Evolutionary conservation across 2,113 vertebrate species (phyloP), one percentile per base, ranked within the genome.

Genomic region (Cichladusa arquata): DNA sequence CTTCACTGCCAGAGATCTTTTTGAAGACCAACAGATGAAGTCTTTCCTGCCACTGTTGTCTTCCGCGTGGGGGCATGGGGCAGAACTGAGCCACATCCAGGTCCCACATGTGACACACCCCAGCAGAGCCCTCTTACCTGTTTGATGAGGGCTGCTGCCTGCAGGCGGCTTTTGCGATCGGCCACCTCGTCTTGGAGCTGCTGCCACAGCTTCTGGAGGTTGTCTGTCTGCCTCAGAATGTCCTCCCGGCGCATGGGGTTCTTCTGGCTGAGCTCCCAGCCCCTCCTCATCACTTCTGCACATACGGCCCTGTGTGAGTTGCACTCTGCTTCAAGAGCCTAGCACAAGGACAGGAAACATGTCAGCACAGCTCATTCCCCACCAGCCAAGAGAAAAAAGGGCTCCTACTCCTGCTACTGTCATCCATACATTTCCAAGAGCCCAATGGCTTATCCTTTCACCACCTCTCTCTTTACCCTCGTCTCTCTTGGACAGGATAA

Each of bases 281-380:
- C 98, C 34, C 97, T 98, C 66, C 73, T 90, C 94, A 98, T 47
- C 33, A 99, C 96, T 3, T 98, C 97, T 25, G 85, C 45, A 70
- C 98, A 98, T 72, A 98, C 14, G 3, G 96, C 81, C 93, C 98
- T 98, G 95, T 98, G 98, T 66, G 97, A 97, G 89, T 97, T 97
- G 64, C 99, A 97, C 87, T 99, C 98, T 0, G 89, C 97, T 95
- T 99, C 99, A 23, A 99, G 92, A 48, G 85, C 97, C 99, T 99
- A 66, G 66, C 19, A 60, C n/a, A 67, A 51, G 26, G 40, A 65
- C 2, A 10, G 45, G n/a, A 64, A 38, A 78, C 8, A 9, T 2
- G 12, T 78, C 34, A 91, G 53, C 40, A 29, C 23, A 74, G 57
- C 25, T 79, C 40, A 33, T 11, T 70, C 28, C 53, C 11, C 6